Percentiles rank a stretch among this genome's conserved stretches.
These are phyloP conservation scores for Lamproptera curius DNA, from an alignment of 2,888 invertebrate genomes.

Conservation along the genomic window DNA sequence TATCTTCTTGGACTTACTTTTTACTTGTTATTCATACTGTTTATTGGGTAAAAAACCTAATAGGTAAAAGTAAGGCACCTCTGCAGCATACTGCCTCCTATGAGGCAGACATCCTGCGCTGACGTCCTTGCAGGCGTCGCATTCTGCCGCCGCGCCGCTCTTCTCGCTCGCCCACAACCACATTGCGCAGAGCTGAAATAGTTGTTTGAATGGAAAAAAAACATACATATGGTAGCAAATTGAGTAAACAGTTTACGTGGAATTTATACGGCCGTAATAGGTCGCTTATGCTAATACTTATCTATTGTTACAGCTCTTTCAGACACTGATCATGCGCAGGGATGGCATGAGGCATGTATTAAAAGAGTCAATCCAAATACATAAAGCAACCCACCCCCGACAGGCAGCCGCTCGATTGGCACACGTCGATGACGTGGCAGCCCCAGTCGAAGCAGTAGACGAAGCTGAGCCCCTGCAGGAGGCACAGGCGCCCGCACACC, in stretches of 20 bases:
- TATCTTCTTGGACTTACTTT: too few relatives aligned
- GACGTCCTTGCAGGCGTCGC: conserved; percentile 40
- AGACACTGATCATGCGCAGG: too few relatives aligned
- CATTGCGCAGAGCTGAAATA: conserved; percentile 66
- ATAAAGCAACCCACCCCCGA: conserved; percentile 57
- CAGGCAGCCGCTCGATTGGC: conserved; percentile 70
- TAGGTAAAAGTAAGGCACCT: conserved; percentile 41
- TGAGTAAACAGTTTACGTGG: too few relatives aligned
- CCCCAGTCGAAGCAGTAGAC: conserved; percentile 77
- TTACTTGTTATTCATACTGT: too few relatives aligned
- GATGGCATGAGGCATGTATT: too few relatives aligned
- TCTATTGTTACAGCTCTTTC: too few relatives aligned
- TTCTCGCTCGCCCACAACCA: conserved; percentile 69
- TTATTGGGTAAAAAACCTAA: too few relatives aligned
- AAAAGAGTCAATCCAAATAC: neutral
- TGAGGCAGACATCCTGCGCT: conserved; percentile 58
- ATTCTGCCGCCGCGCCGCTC: conserved; percentile 45
- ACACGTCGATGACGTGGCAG: conserved; percentile 72
- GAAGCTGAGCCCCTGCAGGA: conserved; percentile 61
- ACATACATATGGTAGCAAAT: too few relatives aligned
- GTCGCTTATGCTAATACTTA: too few relatives aligned
- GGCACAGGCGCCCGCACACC: conserved; percentile 68
- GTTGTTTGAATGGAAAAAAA: neutral
- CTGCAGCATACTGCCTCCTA: conserved; percentile 68
- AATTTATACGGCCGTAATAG: too few relatives aligned